Evolutionary conservation across 2,113 vertebrate genomes (phyloP).

Genomic region (Paramormyrops kingsleyae): DNA sequence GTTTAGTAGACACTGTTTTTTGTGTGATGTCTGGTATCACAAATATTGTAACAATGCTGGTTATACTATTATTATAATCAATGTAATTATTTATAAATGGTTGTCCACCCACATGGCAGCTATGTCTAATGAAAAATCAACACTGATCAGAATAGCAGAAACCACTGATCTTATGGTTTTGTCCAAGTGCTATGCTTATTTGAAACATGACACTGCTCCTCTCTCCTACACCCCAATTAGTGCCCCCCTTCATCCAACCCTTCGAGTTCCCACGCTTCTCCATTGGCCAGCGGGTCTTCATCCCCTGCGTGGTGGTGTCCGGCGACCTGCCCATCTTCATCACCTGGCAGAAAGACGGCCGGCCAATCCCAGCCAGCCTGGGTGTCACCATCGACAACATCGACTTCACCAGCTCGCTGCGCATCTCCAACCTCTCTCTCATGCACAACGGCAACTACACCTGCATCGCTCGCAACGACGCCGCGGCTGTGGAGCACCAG

Average conservation of each 20-base stretch:
- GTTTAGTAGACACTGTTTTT: not conserved
- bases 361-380: slow-evolving; percentile 83
- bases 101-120: not conserved
- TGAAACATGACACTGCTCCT: slow-evolving; percentile 9
- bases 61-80: not conserved
- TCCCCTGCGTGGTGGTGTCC: slow-evolving; percentile 95
- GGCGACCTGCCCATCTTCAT: slow-evolving; percentile 94
- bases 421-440: slow-evolving; percentile 91
- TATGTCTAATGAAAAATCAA: not conserved
- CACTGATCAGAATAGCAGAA: not conserved
- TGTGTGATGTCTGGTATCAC: not conserved
- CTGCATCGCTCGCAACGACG: slow-evolving; percentile 94
- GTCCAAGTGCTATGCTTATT: not conserved
- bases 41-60: not conserved
- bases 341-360: slow-evolving; percentile 97
- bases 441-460: slow-evolving; percentile 98
- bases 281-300: slow-evolving; percentile 94
- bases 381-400: slow-evolving; percentile 98
- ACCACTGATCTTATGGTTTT: not conserved
- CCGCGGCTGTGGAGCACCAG: slow-evolving; percentile 87
- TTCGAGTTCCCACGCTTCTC: slow-evolving; percentile 96
- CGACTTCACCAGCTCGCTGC: slow-evolving; percentile 92
- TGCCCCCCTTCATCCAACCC: slow-evolving; percentile 93
- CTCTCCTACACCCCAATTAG: slow-evolving; percentile 52
- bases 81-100: not conserved